A percentile compares a stretch with the other conserved stretches of the same genome.
Evolutionary conservation across 1,140 invertebrate species (phyloP).

Genomic region (Drosophila truncata): DNA sequence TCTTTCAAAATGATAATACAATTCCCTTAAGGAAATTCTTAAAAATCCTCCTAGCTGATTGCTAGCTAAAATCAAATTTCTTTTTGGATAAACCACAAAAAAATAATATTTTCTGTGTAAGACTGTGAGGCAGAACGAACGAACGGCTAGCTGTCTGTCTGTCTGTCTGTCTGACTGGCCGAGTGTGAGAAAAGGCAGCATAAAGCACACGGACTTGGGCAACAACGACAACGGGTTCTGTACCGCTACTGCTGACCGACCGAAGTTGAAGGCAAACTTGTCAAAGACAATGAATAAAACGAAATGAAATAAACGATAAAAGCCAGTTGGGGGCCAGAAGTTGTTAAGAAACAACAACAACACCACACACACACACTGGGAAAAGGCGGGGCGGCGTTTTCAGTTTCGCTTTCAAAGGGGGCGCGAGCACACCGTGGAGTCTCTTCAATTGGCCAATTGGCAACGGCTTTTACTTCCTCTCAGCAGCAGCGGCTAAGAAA

Average conservation of each 20-base stretch:
- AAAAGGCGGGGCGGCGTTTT: constrained; percentile 11
- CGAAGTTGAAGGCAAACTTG: constrained; percentile 81
- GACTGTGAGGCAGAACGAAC: constrained; percentile 9
- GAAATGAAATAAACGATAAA: constrained; percentile 34
- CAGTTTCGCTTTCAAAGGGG: constrained; percentile 43
- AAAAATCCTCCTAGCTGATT: no score
- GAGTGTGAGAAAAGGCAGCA: constrained; percentile 43
- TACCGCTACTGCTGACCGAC: constrained; percentile 60
- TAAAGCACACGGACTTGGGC: constrained; percentile 13
- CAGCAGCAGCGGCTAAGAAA: constrained; percentile 4
- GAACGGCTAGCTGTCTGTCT: not conserved
- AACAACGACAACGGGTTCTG: constrained; percentile 64
- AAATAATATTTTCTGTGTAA: constrained; percentile 25
- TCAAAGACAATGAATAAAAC: constrained; percentile 77
- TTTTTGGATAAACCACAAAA: not conserved
- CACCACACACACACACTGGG: not conserved
- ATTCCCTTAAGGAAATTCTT: no score
- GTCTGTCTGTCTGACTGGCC: constrained; percentile 5
- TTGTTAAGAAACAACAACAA: constrained; percentile 10
- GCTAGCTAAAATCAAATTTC: not conserved
- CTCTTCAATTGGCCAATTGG: constrained; percentile 35
- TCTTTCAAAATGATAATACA: no score
- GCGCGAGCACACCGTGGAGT: not conserved
- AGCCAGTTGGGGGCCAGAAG: constrained; percentile 37
- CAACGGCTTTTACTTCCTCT: constrained; percentile 72